Conservation (phyloP, 1,140 invertebrate species). For the Drosophila triauraria region DNA sequence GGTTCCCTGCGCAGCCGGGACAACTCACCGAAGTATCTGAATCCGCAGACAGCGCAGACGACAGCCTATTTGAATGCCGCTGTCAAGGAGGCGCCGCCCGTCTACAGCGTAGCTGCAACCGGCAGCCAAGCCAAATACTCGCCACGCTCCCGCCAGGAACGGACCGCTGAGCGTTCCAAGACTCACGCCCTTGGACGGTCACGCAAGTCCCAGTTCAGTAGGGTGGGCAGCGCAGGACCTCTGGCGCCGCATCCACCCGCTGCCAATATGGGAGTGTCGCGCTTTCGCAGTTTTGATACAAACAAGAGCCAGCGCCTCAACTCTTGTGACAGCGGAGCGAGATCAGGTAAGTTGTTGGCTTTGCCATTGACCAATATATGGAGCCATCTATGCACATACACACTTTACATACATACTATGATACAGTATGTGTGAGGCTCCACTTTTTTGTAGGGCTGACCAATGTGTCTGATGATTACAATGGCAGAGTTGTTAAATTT, state of each 20-base stretch:
- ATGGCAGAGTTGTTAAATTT: slow-evolving; percentile 1
- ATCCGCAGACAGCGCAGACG: slow-evolving; percentile 50
- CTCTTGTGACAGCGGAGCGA: slow-evolving; percentile 83
- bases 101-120: slow-evolving; percentile 55
- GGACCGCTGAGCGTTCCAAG: slow-evolving; percentile 75
- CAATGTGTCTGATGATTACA: slow-evolving; percentile 13
- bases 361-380: neutral
- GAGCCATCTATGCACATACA: too few relatives aligned
- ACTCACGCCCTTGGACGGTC: slow-evolving; percentile 71
- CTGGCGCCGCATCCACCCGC: slow-evolving; percentile 21
- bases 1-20: slow-evolving; percentile 76
- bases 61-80: slow-evolving; percentile 80
- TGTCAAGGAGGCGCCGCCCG: slow-evolving; percentile 77
- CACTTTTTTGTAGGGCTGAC: neutral
- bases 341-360: slow-evolving; percentile 73
- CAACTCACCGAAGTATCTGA: slow-evolving; percentile 78
- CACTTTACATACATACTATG: neutral
- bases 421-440: neutral
- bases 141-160: slow-evolving; percentile 64
- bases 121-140: slow-evolving; percentile 60
- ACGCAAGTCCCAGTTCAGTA: slow-evolving; percentile 76
- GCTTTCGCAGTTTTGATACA: slow-evolving; percentile 83
- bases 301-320: slow-evolving; percentile 78
- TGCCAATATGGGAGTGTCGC: slow-evolving; percentile 55
- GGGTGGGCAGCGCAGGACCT: slow-evolving; percentile 47